Conservation (phyloP, 2,113 vertebrate genomes). For the Henicopernis longicauda region DNA sequence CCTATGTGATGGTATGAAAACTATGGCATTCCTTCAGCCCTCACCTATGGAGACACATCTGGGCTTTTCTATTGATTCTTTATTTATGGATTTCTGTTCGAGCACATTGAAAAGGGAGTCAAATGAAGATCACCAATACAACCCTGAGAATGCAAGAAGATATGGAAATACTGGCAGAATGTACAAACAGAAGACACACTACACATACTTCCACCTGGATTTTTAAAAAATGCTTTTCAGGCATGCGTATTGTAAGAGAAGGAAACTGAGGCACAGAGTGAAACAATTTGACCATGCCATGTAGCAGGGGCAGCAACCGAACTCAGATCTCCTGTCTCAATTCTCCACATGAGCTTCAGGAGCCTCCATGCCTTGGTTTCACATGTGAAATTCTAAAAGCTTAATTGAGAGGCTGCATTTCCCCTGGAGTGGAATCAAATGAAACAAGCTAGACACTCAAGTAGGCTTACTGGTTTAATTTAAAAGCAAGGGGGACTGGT, state of each 20-base stretch:
- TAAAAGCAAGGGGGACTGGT: conserved; percentile 31
- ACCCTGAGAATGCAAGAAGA: not conserved
- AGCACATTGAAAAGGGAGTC: not conserved
- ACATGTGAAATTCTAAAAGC: conserved; percentile 24
- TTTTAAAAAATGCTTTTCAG: not conserved
- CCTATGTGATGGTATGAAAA: not conserved
- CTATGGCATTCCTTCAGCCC: conserved; percentile 8
- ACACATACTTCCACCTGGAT: not conserved
- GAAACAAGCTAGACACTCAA: conserved; percentile 58
- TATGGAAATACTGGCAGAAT: not conserved
- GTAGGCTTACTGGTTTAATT: conserved; percentile 55
- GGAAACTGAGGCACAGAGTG: not conserved
- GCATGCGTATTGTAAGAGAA: not conserved
- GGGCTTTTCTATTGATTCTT: not conserved
- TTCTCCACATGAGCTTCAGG: not conserved
- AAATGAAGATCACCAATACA: not conserved
- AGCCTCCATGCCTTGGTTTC: not conserved
- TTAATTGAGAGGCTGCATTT: conserved; percentile 39
- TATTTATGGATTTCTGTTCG: not conserved
- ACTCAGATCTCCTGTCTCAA: not conserved
- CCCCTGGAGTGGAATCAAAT: conserved; percentile 53
- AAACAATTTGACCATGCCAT: not conserved
- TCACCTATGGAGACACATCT: conserved; percentile 50
- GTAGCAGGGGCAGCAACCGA: not conserved
- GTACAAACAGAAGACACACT: not conserved